Evolutionary conservation across 2,113 vertebrate species (phyloP).

Genomic region (Felis catus): DNA sequence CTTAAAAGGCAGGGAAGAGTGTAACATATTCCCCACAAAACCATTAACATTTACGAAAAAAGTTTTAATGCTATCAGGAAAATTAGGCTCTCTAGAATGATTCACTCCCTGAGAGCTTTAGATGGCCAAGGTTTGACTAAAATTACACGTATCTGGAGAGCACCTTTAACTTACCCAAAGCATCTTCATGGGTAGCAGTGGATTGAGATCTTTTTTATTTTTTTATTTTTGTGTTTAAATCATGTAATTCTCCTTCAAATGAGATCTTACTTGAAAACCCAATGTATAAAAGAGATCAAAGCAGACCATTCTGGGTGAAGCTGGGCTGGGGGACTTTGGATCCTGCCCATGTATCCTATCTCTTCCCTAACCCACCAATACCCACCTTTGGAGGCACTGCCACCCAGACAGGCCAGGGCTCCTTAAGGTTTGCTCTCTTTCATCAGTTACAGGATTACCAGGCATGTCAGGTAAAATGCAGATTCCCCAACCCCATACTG

Average conservation of each 20-base stretch:
- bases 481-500: neutral
- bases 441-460: neutral
- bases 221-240: neutral
- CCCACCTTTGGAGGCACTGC: neutral
- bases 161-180: neutral
- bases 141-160: neutral
- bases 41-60: constrained; percentile 60
- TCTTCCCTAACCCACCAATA: fast-evolving
- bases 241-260: neutral
- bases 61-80: constrained; percentile 37
- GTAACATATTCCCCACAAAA: constrained; percentile 45
- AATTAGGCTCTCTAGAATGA: constrained; percentile 38
- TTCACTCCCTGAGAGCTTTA: constrained; percentile 14
- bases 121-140: neutral
- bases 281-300: neutral
- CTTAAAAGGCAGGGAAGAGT: constrained; percentile 45
- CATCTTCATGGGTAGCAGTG: neutral
- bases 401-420: fast-evolving
- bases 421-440: neutral
- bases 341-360: fast-evolving
- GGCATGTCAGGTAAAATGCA: neutral
- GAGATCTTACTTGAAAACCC: neutral
- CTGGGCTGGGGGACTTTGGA: too few species aligned
- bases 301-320: neutral
- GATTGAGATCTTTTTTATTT: neutral